Evolutionary conservation across 2,113 vertebrate species (phyloP), one percentile per base, ranked within the genome.

Genomic region (Ceyx margarethae): DNA sequence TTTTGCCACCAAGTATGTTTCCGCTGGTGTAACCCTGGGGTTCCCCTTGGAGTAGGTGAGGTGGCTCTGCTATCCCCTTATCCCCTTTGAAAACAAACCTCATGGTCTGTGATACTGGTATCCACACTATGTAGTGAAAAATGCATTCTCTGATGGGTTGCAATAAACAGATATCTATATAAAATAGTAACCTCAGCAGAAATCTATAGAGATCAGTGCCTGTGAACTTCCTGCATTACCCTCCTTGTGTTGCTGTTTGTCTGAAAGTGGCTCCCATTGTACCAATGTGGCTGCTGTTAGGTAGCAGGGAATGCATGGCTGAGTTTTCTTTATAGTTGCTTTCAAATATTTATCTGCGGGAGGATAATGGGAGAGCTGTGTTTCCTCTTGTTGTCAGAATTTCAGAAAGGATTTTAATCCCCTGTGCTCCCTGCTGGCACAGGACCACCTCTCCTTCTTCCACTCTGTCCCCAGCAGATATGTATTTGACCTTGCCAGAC

Each of bases 331-430:
- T 93, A 76, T 61, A 68, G 90, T 37, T 76, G 71, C 66, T 95
- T 95, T 95, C 88, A 95, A 95, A 91, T 95, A 96, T 89, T 95
- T 90, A 95, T 93, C 90, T 89, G 90, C 71, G 46, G 50, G 46
- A 88, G 64, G 42, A 90, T 90, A 93, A 85, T 81, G 74, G 50
- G 57, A 88, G 68, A 79, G 71, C 81, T 73, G 61, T 87, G 92
- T 84, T 94, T 88, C 86, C 77, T 84, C 80, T 78, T 88, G 85
- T 45, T 5, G 1, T 83, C 82, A 91, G 91, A 85, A 85, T 90
- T 95, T 88, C 91, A 91, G 65, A 90, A 71, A 73, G 42, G 61
- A n/a, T 79, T 93, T 94, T 89, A 91, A 81, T 84, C 29, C 37
- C 86, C 23, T 51, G 48, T 26, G 45, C 21, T 83, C 40, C 90